Evolutionary conservation across 2,113 vertebrate species (phyloP), one percentile per base, ranked within the genome.

Genomic region (Romanogobio albipinnatus): DNA sequence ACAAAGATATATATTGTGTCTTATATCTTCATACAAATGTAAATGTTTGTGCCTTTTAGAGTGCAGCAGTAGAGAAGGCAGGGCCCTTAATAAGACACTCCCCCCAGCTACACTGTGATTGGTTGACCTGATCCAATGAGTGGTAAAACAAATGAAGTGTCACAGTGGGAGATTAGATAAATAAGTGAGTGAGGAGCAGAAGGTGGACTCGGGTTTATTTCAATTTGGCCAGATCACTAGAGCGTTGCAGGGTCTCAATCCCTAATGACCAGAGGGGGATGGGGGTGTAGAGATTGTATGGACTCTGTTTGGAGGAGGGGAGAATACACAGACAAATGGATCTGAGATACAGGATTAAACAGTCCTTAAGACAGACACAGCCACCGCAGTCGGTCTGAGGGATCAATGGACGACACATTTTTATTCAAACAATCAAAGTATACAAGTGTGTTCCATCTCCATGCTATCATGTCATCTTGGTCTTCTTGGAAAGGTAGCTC

Each of bases 171-270:
- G 0, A 94, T 92, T 90, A 95, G 92, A 93, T 91, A 90, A 91
- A 91, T 82, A 47, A 93, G 86, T 91, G 81, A 92, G 86, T 43
- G 36, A 87, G 90, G 91, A 89, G 91, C 79, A 88, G 90, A 91
- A 93, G 93, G 91, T 91, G 87, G 89, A 88, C 88, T 89, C 85
- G 91, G 93, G 92, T 94, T 94, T 93, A 91, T 92, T 94, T 94
- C 94, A 94, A 94, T 91, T 94, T 94, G 92, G 91, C 87, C 90
- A 89, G 90, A 92, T 92, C 92, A 84, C 89, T 89, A 91, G 93
- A 94, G 92, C 92, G 90, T 90, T 90, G 87, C 91, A 89, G 90
- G 91, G 92, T 91, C 90, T 90, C 91, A 87, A 89, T 90, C 90
- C 92, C 90, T 93, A 94, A 94, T 93, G 93, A 92, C 91, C 86